A percentile compares a stretch with the other conserved stretches of the same genome.
phyloP scores from a whole-genome alignment of 2,797 vertebrate genomes.

The Erpetoichthys calabaricus region DNA sequence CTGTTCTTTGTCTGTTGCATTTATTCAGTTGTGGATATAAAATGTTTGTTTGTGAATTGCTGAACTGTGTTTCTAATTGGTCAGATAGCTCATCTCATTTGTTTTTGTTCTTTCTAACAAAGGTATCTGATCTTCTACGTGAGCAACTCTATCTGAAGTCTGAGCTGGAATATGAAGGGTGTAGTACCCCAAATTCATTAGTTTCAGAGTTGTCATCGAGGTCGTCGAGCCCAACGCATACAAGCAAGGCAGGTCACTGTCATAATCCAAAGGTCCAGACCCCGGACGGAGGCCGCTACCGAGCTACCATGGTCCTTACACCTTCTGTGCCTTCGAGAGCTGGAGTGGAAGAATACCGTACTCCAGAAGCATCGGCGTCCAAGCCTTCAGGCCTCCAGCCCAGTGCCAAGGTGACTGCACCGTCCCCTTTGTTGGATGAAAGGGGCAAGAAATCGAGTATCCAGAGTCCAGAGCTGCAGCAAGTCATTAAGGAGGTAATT shows the following conservation, averaged over 20 bases:
- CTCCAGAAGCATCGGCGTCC: slow-evolving; percentile 17
- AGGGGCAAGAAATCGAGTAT: slow-evolving; percentile 24
- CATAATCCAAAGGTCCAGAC: slow-evolving; percentile 4
- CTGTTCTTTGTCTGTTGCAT: too few species aligned
- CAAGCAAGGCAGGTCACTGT: slow-evolving; percentile 36
- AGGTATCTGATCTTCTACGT: slow-evolving; percentile 81
- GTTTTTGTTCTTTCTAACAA: slow-evolving; percentile 26
- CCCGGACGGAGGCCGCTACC: slow-evolving; percentile 47
- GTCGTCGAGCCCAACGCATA: slow-evolving; percentile 50
- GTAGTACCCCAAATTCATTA: slow-evolving; percentile 27
- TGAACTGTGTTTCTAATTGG: too few species aligned
- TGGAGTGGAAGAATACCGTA: slow-evolving; percentile 25
- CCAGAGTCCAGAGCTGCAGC: slow-evolving; percentile 61
- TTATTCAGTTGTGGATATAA: too few species aligned
- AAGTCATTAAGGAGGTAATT: slow-evolving; percentile 77
- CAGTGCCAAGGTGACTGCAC: slow-evolving; percentile 20
- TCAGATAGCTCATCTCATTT: too few species aligned
- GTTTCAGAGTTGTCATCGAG: slow-evolving; percentile 57
- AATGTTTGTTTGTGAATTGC: too few species aligned
- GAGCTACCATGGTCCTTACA: slow-evolving; percentile 69
- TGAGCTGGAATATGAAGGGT: slow-evolving; percentile 57
- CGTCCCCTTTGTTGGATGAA: slow-evolving; percentile 23
- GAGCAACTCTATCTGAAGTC: slow-evolving; percentile 81
- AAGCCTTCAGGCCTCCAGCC: slow-evolving; percentile 26
- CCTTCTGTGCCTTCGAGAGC: slow-evolving; percentile 55